Conservation (phyloP, 2,888 invertebrate species). For the Odontocolon sp. region DNA sequence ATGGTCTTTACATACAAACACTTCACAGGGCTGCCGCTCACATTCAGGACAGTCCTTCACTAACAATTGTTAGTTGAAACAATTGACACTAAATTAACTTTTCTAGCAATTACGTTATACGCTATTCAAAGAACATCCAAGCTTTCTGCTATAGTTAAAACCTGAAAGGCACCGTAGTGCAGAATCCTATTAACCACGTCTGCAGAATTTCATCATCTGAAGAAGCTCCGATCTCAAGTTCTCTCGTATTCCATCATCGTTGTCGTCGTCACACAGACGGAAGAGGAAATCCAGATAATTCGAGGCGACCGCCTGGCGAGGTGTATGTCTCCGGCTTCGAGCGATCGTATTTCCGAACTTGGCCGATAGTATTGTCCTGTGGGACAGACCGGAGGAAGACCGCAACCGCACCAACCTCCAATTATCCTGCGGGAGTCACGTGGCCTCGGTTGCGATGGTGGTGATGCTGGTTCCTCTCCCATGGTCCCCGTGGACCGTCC, state of each 20-base stretch:
- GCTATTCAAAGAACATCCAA: too few relatives aligned
- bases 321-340: conserved; percentile 58
- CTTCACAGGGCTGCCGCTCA: too few relatives aligned
- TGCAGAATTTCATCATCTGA: conserved; percentile 63
- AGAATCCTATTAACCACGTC: conserved; percentile 10
- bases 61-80: too few relatives aligned
- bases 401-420: conserved; percentile 75
- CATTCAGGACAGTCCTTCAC: too few relatives aligned
- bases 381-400: conserved; percentile 64
- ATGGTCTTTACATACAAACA: too few relatives aligned
- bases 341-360: conserved; percentile 62
- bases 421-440: conserved; percentile 75
- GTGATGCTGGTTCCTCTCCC: conserved; percentile 48
- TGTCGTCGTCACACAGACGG: conserved; percentile 50
- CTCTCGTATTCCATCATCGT: conserved; percentile 36
- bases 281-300: conserved; percentile 71
- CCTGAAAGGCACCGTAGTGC: neutral
- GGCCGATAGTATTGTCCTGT: conserved; percentile 60
- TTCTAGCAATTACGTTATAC: too few relatives aligned
- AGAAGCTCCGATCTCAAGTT: conserved; percentile 64
- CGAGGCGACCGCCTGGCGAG: conserved; percentile 61
- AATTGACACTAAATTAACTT: too few relatives aligned
- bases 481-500: conserved; percentile 69
- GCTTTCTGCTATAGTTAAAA: neutral
- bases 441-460: conserved; percentile 61